Evolutionary conservation across 2,113 vertebrate genomes (phyloP).

Genomic region (Lepisosteus osseus): DNA sequence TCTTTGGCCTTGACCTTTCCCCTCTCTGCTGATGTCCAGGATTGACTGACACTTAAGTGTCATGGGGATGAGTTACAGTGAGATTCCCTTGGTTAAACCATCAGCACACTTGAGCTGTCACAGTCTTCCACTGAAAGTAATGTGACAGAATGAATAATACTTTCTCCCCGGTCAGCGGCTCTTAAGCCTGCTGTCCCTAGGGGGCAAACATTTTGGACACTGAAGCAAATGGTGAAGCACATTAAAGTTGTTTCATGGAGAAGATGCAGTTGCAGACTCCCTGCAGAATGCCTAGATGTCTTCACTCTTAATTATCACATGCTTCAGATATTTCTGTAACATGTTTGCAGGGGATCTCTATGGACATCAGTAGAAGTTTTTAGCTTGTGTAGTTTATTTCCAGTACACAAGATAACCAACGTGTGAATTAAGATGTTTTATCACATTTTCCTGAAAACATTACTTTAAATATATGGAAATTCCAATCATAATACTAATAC

Average conservation of each 20-base stretch:
- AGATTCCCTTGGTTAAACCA: conserved; percentile 64
- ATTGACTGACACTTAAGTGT: conserved; percentile 55
- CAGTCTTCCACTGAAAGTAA: conserved; percentile 45
- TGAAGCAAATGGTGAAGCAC: not conserved
- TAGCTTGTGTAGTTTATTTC: too few species aligned
- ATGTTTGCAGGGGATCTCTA: too few species aligned
- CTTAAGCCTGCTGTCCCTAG: conserved; percentile 30
- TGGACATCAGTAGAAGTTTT: too few species aligned
- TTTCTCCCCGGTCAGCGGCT: conserved; percentile 56
- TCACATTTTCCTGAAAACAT: too few species aligned
- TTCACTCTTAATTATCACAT: not conserved
- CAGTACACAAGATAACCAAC: too few species aligned
- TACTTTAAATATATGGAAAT: too few species aligned
- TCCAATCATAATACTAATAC: too few species aligned
- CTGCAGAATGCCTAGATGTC: not conserved
- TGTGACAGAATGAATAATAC: conserved; percentile 56
- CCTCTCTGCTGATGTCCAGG: conserved; percentile 52
- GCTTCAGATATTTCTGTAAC: not conserved
- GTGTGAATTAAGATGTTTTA: too few species aligned
- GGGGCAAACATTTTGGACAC: not conserved
- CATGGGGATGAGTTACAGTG: conserved; percentile 54
- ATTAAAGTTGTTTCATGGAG: not conserved
- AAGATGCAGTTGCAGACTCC: not conserved
- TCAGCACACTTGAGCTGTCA: conserved; percentile 24
- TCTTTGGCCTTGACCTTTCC: not conserved